Conservation (phyloP, 2,113 vertebrate genomes). For the Triplophysa tibetana region DNA sequence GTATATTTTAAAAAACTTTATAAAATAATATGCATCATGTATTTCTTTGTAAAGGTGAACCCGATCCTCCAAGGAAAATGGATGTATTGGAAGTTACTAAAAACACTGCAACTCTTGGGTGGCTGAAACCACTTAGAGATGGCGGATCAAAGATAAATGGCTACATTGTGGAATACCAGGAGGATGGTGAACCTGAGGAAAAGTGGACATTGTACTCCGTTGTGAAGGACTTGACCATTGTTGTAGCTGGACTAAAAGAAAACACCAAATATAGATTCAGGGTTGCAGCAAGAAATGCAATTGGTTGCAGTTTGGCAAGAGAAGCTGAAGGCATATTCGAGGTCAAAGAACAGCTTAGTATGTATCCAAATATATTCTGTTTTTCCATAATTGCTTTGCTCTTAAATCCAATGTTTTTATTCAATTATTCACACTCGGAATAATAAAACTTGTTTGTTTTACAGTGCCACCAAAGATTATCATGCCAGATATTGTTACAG, state of each 20-base stretch:
- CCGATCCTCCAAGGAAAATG: conserved; percentile 95
- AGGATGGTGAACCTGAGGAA: conserved; percentile 83
- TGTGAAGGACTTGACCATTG: conserved; percentile 93
- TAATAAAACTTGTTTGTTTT: conserved; percentile 48
- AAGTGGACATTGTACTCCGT: conserved; percentile 94
- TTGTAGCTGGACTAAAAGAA: conserved; percentile 93
- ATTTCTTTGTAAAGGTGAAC: conserved; percentile 79
- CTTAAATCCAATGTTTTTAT: neutral
- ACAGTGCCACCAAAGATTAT: conserved; percentile 93
- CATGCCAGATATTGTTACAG: conserved; percentile 86
- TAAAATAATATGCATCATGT: neutral
- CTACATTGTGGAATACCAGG: conserved; percentile 90
- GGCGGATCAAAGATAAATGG: conserved; percentile 96
- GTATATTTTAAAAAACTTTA: neutral
- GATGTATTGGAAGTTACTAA: conserved; percentile 94
- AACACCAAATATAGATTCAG: conserved; percentile 94
- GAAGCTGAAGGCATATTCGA: conserved; percentile 92
- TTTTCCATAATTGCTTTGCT: neutral
- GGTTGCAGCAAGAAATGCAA: conserved; percentile 92
- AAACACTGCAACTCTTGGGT: conserved; percentile 88
- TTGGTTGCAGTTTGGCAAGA: conserved; percentile 88
- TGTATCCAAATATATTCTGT: conserved; percentile 60
- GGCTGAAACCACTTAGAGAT: conserved; percentile 92
- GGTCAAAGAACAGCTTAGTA: conserved; percentile 97
- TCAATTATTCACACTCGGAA: neutral